Evolutionary conservation across 2,113 vertebrate species (phyloP).

Genomic region (Dasyurus viverrinus): DNA sequence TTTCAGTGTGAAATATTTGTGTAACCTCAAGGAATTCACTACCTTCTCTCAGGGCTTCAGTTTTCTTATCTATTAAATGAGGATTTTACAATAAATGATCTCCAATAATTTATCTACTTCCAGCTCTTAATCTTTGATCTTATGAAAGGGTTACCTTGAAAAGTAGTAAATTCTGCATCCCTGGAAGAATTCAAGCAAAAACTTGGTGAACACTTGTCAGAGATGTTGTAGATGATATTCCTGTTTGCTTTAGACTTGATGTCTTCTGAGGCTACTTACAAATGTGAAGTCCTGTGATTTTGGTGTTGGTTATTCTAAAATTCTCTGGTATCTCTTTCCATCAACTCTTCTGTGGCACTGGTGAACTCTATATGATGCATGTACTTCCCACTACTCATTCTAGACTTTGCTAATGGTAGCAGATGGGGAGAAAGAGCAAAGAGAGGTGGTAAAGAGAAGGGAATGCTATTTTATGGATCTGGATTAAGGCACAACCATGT

Average conservation of each 20-base stretch:
- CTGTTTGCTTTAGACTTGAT: not conserved
- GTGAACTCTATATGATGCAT: not conserved
- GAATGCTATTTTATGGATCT: constrained; percentile 30
- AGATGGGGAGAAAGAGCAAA: not conserved
- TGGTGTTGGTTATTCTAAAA: not conserved
- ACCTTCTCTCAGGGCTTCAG: not conserved
- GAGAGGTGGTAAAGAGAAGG: constrained; percentile 47
- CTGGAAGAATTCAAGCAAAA: not conserved
- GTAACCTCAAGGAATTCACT: not conserved
- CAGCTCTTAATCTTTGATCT: not conserved
- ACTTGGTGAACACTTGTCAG: not conserved
- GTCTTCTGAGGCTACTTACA: not conserved
- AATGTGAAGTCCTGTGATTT: not conserved
- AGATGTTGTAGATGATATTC: not conserved
- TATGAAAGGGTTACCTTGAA: not conserved
- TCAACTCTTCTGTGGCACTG: constrained; percentile 18
- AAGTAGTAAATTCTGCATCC: not conserved
- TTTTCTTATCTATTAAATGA: not conserved
- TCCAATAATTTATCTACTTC: not conserved
- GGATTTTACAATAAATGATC: not conserved
- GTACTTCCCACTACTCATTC: constrained; percentile 74
- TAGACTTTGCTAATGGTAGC: constrained; percentile 58
- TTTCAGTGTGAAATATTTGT: not conserved
- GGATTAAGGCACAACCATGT: not conserved
- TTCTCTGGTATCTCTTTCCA: not conserved